phyloP scores from a whole-genome alignment of 1,140 invertebrate genomes.

The Cryptotermes secundus region DNA sequence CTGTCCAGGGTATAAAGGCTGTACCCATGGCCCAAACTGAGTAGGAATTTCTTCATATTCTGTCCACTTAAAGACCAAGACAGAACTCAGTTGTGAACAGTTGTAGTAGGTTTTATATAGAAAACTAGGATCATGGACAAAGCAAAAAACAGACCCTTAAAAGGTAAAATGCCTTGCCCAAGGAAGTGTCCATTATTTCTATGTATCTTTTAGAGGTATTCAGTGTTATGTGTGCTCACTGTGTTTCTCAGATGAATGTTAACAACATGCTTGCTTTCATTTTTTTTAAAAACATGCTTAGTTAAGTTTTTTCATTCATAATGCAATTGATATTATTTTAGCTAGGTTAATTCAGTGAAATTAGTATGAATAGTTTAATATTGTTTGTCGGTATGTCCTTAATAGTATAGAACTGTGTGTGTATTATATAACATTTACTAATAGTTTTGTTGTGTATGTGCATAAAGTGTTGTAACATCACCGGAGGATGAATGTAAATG shows the following conservation, averaged over 20 bases:
- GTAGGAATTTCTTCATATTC: too few relatives aligned
- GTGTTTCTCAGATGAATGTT: not conserved
- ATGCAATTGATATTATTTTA: slow-evolving; percentile 6
- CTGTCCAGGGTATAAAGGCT: too few relatives aligned
- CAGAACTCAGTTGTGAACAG: too few relatives aligned
- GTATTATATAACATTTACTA: slow-evolving; percentile 10
- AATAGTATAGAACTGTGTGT: not conserved
- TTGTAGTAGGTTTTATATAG: too few relatives aligned
- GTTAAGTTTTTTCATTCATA: not conserved
- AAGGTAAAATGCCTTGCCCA: not conserved
- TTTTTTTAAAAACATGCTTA: not conserved
- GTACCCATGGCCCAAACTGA: too few relatives aligned
- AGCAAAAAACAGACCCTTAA: too few relatives aligned
- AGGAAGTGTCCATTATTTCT: not conserved
- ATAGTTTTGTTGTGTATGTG: not conserved
- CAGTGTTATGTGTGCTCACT: not conserved
- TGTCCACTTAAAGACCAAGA: too few relatives aligned
- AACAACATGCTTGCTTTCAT: not conserved
- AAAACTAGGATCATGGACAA: too few relatives aligned
- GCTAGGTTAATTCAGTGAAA: not conserved
- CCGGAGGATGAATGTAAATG: not conserved
- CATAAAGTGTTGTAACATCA: not conserved
- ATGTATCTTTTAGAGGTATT: not conserved
- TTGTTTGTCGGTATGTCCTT: slow-evolving; percentile 8
- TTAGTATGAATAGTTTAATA: slow-evolving; percentile 15